These are phyloP conservation scores for Lasioglossum figueresi DNA, from an alignment of 2,888 invertebrate species.

Conservation along the genomic window DNA sequence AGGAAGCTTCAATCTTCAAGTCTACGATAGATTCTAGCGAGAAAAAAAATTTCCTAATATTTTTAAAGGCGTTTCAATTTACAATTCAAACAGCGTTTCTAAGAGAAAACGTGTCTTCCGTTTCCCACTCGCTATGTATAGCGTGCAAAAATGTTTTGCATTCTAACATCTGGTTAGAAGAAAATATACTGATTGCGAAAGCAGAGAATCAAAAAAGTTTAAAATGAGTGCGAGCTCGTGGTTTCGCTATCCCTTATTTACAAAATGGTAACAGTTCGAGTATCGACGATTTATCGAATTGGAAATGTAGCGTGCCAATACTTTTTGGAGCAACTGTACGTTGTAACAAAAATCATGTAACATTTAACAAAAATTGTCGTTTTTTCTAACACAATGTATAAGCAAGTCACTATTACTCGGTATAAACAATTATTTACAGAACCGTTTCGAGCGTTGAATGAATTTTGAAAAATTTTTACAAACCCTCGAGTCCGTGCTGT, in stretches of 20 bases:
- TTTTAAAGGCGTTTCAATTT: not conserved
- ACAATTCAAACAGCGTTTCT: not conserved
- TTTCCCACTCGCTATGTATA: not conserved
- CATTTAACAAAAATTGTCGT: not conserved
- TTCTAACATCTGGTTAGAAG: too few relatives aligned
- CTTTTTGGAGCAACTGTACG: not conserved
- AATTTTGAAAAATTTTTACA: too few relatives aligned
- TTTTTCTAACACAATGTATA: not conserved
- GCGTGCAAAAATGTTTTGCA: not conserved
- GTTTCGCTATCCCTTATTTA: too few relatives aligned
- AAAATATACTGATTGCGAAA: not conserved
- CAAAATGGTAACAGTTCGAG: not conserved
- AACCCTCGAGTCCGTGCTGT: too few relatives aligned
- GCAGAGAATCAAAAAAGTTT: too few relatives aligned
- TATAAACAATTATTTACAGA: not conserved
- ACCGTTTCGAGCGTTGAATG: not conserved
- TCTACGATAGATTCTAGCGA: not conserved
- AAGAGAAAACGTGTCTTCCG: conserved; percentile 2
- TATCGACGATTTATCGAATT: too few relatives aligned
- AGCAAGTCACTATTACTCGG: not conserved
- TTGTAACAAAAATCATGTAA: not conserved
- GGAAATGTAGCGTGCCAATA: too few relatives aligned
- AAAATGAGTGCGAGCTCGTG: too few relatives aligned
- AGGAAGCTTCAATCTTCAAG: not conserved
- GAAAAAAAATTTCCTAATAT: not conserved